Conservation (phyloP, 2,797 vertebrate genomes). For the Eulemur rubriventer region DNA sequence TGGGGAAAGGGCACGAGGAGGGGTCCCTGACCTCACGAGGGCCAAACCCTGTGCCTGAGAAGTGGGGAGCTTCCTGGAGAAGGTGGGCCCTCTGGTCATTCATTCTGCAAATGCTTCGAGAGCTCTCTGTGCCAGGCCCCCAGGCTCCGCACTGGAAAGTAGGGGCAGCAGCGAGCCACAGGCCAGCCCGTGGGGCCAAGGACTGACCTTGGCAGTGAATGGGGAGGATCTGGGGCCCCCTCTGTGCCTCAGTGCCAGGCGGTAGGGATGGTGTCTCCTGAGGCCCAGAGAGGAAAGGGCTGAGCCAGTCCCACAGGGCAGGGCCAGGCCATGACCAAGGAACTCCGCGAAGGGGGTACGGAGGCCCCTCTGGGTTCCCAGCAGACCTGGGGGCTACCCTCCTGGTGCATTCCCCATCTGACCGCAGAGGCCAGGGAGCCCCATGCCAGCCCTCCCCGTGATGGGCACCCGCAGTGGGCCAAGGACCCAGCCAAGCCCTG, state of each 20-base stretch:
- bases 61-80: background rate
- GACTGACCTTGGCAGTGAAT: background rate
- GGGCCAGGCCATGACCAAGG: background rate
- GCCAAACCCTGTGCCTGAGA: background rate
- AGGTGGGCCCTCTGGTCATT: background rate
- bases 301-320: background rate
- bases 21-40: background rate
- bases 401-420: too few relatives aligned
- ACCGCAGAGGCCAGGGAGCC: background rate
- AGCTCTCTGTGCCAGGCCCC: background rate
- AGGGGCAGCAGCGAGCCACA: background rate
- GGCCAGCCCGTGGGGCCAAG: background rate
- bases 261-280: background rate
- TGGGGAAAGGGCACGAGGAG: background rate
- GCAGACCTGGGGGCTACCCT: background rate
- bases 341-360: fast-evolving
- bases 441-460: fast-evolving
- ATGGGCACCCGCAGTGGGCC: background rate
- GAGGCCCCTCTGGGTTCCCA: background rate
- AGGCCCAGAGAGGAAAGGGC: background rate
- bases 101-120: background rate
- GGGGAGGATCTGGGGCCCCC: too few relatives aligned
- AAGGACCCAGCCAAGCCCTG: background rate
- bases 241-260: background rate
- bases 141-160: background rate